Percentiles rank a stretch among this genome's conserved stretches.
phyloP scores from a whole-genome alignment of 2,113 vertebrate genomes.

The Carlito syrichta region DNA sequence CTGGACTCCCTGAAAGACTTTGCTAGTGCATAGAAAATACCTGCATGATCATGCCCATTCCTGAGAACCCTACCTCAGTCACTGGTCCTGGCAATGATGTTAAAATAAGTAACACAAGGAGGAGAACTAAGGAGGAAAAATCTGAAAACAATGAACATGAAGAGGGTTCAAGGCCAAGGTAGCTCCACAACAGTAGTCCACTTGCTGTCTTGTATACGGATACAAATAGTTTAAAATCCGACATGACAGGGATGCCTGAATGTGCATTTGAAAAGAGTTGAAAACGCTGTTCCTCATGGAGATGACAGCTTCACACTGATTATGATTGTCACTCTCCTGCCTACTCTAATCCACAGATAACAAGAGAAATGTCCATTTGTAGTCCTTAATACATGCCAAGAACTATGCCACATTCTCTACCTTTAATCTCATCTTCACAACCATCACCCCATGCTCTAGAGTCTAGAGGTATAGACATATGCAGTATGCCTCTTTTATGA shows the following conservation, averaged over 20 bases:
- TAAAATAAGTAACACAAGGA: background rate
- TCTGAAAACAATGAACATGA: no score
- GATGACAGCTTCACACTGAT: background rate
- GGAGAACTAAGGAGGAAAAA: no score
- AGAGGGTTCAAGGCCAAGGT: background rate
- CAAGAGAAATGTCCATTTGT: background rate
- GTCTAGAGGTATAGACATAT: background rate
- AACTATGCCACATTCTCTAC: background rate
- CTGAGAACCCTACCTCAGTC: background rate
- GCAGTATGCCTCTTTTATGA: background rate
- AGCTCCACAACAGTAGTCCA: background rate
- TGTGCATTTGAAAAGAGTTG: background rate
- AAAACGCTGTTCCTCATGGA: background rate
- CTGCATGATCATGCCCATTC: background rate
- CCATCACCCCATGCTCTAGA: no score
- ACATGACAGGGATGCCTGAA: no score
- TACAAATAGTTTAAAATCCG: background rate
- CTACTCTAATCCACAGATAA: background rate
- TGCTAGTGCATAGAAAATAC: background rate
- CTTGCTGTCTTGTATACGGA: background rate
- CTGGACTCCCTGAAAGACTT: background rate
- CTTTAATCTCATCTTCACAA: background rate
- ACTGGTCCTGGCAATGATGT: background rate
- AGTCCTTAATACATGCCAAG: background rate
- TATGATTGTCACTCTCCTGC: background rate